A percentile compares a stretch with the other conserved stretches of the same genome.
phyloP scores from a whole-genome alignment of 2,113 vertebrate species.

The Psittacula cyanocephala region DNA sequence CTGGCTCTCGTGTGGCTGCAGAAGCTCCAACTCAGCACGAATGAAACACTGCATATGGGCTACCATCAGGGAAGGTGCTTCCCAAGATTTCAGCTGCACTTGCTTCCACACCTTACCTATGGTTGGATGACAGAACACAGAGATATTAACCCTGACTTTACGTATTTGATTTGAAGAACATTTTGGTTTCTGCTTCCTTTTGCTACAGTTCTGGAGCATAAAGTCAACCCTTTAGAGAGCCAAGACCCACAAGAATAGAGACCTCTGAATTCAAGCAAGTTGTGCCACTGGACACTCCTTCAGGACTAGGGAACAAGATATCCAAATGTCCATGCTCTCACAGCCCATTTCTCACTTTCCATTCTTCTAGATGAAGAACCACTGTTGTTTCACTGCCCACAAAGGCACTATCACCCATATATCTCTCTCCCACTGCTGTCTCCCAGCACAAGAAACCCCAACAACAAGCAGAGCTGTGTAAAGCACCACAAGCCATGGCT shows the following conservation, averaged over 20 bases:
- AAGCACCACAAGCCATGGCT: background rate
- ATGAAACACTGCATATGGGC: background rate
- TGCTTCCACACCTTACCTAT: background rate
- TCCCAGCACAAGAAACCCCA: background rate
- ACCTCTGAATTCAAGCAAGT: background rate
- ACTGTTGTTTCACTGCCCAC: background rate
- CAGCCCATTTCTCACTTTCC: background rate
- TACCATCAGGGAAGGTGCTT: background rate
- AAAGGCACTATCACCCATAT: background rate
- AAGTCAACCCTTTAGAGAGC: background rate
- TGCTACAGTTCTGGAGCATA: background rate
- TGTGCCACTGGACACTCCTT: background rate
- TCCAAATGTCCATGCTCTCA: rapidly evolving
- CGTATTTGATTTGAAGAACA: background rate
- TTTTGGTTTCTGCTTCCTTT: background rate
- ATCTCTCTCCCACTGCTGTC: background rate
- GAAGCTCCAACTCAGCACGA: background rate
- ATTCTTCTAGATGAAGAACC: background rate
- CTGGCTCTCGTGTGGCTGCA: background rate
- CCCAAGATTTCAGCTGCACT: background rate
- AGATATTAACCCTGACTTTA: background rate
- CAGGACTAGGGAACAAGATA: background rate
- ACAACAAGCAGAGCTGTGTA: rapidly evolving
- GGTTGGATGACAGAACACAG: background rate
- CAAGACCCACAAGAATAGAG: background rate